A percentile compares a stretch with the other conserved stretches of the same genome.
These are phyloP conservation scores for Silurus aristotelis DNA, from an alignment of 2,797 vertebrate genomes.

Conservation along the genomic window DNA sequence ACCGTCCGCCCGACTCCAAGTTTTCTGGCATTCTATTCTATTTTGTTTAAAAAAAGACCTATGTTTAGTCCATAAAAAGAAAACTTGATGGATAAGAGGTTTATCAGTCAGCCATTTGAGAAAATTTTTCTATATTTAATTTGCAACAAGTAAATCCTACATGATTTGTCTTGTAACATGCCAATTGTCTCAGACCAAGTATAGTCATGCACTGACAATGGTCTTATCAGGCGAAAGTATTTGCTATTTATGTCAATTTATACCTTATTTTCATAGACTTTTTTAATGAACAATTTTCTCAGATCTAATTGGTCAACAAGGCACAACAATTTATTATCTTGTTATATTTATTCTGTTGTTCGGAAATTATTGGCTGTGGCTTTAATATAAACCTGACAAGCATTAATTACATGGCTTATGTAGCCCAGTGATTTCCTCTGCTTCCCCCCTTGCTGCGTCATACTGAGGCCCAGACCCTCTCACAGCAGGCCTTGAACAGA, in stretches of 20 bases:
- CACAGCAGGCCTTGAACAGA: slow-evolving; percentile 18
- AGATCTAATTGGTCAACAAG: background rate
- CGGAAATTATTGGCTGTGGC: background rate
- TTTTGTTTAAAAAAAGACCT: background rate
- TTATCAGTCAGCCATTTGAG: background rate
- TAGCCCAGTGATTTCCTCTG: slow-evolving; percentile 17
- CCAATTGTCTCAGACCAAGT: background rate
- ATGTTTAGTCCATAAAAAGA: background rate
- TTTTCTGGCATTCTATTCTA: background rate
- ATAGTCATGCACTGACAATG: background rate
- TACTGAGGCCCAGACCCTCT: slow-evolving; percentile 15
- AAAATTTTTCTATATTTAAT: background rate
- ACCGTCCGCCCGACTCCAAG: background rate
- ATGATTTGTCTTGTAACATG: background rate
- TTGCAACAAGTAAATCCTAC: background rate
- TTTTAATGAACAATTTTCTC: background rate
- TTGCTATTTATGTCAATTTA: background rate
- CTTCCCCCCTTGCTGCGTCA: background rate
- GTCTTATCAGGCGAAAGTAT: background rate
- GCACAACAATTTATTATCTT: background rate
- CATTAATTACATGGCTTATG: background rate
- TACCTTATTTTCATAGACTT: background rate
- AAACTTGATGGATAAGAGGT: background rate
- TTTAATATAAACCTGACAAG: background rate
- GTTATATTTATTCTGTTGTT: background rate